Base-by-base conservation (phyloP, 2,888 invertebrate species). In the Ptilodon capucinus region DNA sequence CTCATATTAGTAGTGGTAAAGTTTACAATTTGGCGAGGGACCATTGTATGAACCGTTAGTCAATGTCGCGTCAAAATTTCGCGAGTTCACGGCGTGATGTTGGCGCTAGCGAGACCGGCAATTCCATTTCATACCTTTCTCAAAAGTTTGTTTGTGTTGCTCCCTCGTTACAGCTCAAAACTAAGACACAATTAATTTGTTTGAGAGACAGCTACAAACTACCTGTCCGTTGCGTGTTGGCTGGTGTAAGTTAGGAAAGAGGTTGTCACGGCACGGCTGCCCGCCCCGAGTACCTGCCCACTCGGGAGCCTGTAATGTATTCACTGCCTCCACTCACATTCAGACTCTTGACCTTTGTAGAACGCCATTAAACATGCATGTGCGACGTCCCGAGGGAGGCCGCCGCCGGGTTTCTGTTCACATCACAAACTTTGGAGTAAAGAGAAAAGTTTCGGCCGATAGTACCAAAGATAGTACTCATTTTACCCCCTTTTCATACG, bases 341-440 rank as follows among this genome's bases (percentile, higher is more conserved):
- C 77, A 78, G 76, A 79, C 81, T 84, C 84, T 86, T 89, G 89
- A 90, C 90, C 89, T 89, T 84, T 81, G 81, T 80, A 86, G 84
- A 84, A 83, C 79, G 79, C 79, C 81, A 89, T 89, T 87, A 90
- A 88, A 88, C 83, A 86, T 90, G 88, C 84, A 89, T 84, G 85
- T 76, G 69, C 71, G 71, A 71, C 68, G 75, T 83, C 87, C 84
- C 84, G 62, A 64, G 82, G 80, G 87, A 81, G 58, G 46, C 72
- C 69, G 76, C 78, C 72, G n/a, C 68, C 79, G 75, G 75, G 76
- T 76, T 78, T 79, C 82, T 79, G 80, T 83, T 83, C 81, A 80
- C 81, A 81, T 84, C 78, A 79, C 76, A 84, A 87, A 86, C 81
- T 84, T 84, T 80, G 57, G 67, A 72, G 80, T 81, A 84, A 85